phyloP scores from a whole-genome alignment of 1,140 invertebrate genomes.

The Zaprionus camerounensis region DNA sequence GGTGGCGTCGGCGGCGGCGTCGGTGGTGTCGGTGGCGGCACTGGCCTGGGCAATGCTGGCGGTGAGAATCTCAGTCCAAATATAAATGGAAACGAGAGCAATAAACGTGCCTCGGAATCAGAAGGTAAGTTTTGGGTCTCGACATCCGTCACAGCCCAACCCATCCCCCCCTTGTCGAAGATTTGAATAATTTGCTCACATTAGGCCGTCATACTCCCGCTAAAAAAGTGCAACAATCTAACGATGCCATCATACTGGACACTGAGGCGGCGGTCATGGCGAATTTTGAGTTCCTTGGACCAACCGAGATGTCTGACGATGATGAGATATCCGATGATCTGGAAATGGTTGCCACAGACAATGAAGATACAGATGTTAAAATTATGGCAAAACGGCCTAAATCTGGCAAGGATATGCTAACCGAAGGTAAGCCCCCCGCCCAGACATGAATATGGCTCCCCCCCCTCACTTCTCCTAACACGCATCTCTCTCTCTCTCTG shows the following conservation, averaged over 20 bases:
- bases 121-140: constrained; percentile 84
- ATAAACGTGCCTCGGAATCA: constrained; percentile 87
- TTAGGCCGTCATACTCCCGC: constrained; percentile 85
- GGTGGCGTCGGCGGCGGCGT: constrained; percentile 85
- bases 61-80: constrained; percentile 86
- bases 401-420: constrained; percentile 78
- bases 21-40: constrained; percentile 29
- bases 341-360: constrained; percentile 87
- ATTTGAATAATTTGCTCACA: constrained; percentile 80
- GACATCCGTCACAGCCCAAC: neutral
- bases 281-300: constrained; percentile 96
- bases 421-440: constrained; percentile 61
- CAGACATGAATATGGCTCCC: neutral
- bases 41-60: constrained; percentile 32
- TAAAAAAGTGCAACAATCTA: constrained; percentile 86
- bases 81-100: constrained; percentile 88
- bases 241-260: constrained; percentile 93
- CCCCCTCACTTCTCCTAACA: neutral
- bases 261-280: constrained; percentile 97
- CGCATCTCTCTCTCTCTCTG: neutral
- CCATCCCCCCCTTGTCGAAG: constrained; percentile 64
- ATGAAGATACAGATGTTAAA: constrained; percentile 87
- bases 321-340: constrained; percentile 90
- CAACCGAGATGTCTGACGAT: constrained; percentile 95
- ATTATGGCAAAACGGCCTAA: constrained; percentile 83